Percentiles rank a stretch among this genome's conserved stretches.
Evolutionary conservation across 2,113 vertebrate species (phyloP).

Genomic region (Telmatochromis sp.): DNA sequence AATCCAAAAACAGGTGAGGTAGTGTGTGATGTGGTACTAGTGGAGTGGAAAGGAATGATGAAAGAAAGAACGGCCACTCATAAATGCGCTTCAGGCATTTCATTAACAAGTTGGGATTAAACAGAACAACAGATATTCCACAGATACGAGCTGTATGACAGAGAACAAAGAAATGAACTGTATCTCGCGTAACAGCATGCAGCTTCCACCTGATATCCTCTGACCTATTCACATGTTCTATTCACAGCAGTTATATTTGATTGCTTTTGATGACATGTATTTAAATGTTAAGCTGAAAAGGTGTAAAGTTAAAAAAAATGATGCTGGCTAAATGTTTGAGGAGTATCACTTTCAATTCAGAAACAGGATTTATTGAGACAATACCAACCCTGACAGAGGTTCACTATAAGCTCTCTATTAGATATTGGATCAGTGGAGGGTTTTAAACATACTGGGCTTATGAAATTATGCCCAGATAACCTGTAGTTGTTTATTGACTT

Average conservation of each 20-base stretch:
- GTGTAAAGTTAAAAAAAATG: not conserved
- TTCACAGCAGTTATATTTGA: not conserved
- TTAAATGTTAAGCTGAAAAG: not conserved
- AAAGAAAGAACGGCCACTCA: not conserved
- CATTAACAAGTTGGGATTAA: not conserved
- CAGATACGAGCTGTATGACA: not conserved
- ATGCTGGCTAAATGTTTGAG: not conserved
- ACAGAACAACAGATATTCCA: not conserved
- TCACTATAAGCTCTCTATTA: not conserved
- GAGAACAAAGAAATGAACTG: not conserved
- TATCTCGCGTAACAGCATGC: not conserved
- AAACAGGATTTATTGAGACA: not conserved
- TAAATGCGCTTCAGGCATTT: not conserved
- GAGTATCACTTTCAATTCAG: not conserved
- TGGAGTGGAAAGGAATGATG: not conserved
- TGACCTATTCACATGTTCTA: not conserved
- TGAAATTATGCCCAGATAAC: not conserved
- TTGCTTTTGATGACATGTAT: not conserved
- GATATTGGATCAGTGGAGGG: not conserved
- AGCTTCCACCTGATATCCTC: not conserved
- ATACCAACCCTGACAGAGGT: not conserved
- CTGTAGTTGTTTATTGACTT: not conserved
- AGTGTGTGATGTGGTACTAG: not conserved
- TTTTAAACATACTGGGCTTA: not conserved
- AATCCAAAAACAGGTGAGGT: slow-evolving; percentile 88